Evolutionary conservation across 35 echinoderm and acorn worm genomes (phyloP).

Genomic region (Diadema setosum): DNA sequence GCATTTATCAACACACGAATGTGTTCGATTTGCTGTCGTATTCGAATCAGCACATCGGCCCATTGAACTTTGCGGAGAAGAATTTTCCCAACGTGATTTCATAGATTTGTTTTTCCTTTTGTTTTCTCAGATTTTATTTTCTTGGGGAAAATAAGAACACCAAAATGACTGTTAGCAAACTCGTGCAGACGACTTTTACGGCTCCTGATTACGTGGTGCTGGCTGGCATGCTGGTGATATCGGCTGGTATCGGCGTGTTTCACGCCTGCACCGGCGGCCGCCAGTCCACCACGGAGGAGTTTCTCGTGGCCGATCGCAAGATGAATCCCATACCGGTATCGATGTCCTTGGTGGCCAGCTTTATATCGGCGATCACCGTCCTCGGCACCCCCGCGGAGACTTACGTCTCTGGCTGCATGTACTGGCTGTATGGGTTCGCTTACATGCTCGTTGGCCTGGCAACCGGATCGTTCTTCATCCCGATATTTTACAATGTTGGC

Average conservation of each 20-base stretch:
- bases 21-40: too few species aligned
- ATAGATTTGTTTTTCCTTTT: too few species aligned
- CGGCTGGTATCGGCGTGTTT: constrained; percentile 62
- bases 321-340: constrained; percentile 69
- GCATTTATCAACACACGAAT: too few species aligned
- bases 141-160: too few species aligned
- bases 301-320: constrained; percentile 71
- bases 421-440: constrained; percentile 57
- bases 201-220: constrained; percentile 53
- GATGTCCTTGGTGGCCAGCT: constrained; percentile 71
- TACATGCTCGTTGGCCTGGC: constrained; percentile 29
- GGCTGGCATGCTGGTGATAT: background rate
- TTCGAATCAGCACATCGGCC: too few species aligned
- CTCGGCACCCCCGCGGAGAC: constrained; percentile 79
- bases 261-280: constrained; percentile 68
- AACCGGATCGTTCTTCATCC: constrained; percentile 39
- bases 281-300: constrained; percentile 66
- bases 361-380: constrained; percentile 80
- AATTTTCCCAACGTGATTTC: too few species aligned
- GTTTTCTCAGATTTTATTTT: too few species aligned
- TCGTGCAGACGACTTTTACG: background rate
- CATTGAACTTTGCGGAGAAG: too few species aligned
- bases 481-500: constrained; percentile 49
- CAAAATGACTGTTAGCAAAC: too few species aligned
- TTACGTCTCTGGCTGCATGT: constrained; percentile 83